Evolutionary conservation across 2,888 invertebrate species (phyloP), one percentile per base, ranked within the genome.

Genomic region (Liposcelis brunnea): DNA sequence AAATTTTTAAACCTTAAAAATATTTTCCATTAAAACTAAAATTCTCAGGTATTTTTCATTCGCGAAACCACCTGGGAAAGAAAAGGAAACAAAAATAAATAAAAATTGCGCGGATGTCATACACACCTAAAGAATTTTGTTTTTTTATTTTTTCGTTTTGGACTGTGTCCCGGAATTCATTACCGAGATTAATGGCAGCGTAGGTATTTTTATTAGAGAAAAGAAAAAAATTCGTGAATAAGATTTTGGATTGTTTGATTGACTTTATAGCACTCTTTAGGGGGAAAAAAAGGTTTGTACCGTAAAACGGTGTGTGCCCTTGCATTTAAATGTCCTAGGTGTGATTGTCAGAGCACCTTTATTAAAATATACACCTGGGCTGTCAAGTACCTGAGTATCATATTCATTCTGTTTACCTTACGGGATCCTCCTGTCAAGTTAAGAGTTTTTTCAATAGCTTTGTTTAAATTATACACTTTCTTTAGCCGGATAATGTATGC

Each of bases 71-170:
- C 26, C 26, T 26, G 26, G 26, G 26, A 26, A 26, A 26, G 4
- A 6, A n/a, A n/a, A n/a, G n/a, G 4, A 26, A 26, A 26, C 4
- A 26, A 26, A 26, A 49, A 54, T 54, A 48, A 46, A 45, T 44
- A 44, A 18, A 44, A 45, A 40, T 34, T 48, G 48, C 48, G 46
- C 46, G 47, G 35, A 49, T 43, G 51, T 50, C 51, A 49, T 12
- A 11, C 21, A n/a, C 11, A 42, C 11, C 15, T 6, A 14, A 32
- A 36, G 16, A 38, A 10, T 26, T 11, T 12, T 18, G 10, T 16
- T 44, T 35, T 14, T 48, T 35, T 45, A 19, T 45, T 47, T 50
- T 48, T 18, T n/a, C 12, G 12, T 14, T 19, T n/a, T 14, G 3
- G 12, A 37, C 6, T 43, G 16, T 21, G 15, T 8, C 8, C 8